Conservation (phyloP, 2,888 invertebrate genomes). For the Micropterix aruncella region DNA sequence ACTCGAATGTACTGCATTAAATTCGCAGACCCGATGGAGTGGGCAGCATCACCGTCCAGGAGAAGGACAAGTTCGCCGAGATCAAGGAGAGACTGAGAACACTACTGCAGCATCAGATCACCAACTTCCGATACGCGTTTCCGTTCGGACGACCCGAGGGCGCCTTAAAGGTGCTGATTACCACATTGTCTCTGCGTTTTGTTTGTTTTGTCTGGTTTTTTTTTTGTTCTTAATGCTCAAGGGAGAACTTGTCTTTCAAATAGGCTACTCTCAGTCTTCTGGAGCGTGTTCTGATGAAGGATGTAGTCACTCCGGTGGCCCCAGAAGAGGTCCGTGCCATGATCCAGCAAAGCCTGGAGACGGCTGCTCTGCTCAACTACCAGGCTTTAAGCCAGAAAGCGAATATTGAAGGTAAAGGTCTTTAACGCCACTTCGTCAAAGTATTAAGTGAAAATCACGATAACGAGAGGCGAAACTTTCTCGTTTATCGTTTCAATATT, state of each 20-base stretch:
- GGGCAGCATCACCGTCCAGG: slow-evolving; percentile 95
- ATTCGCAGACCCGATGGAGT: slow-evolving; percentile 91
- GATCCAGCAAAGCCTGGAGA: slow-evolving; percentile 95
- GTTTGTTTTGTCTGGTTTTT: too few relatives aligned
- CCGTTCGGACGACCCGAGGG: slow-evolving; percentile 99
- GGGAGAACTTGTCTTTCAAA: too few relatives aligned
- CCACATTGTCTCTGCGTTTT: too few relatives aligned
- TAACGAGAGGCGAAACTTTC: too few relatives aligned
- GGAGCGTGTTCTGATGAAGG: slow-evolving; percentile 97
- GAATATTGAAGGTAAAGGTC: slow-evolving; percentile 80
- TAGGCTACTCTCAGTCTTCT: slow-evolving; percentile 84
- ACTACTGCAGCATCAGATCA: slow-evolving; percentile 94
- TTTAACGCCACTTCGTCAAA: too few relatives aligned
- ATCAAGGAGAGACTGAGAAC: slow-evolving; percentile 90
- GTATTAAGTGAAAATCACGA: too few relatives aligned
- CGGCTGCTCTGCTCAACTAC: slow-evolving; percentile 95
- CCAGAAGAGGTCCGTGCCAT: slow-evolving; percentile 90
- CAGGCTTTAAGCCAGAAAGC: slow-evolving; percentile 91
- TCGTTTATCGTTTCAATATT: too few relatives aligned
- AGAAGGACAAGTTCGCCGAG: slow-evolving; percentile 95
- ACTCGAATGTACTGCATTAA: too few relatives aligned
- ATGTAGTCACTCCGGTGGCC: slow-evolving; percentile 93
- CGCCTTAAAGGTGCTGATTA: slow-evolving; percentile 76
- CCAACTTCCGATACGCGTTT: slow-evolving; percentile 97
- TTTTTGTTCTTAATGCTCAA: too few relatives aligned